Percentiles rank a stretch among this genome's conserved stretches.
Conservation (phyloP, 2,113 vertebrate species). For the Chitala chitala region DNA sequence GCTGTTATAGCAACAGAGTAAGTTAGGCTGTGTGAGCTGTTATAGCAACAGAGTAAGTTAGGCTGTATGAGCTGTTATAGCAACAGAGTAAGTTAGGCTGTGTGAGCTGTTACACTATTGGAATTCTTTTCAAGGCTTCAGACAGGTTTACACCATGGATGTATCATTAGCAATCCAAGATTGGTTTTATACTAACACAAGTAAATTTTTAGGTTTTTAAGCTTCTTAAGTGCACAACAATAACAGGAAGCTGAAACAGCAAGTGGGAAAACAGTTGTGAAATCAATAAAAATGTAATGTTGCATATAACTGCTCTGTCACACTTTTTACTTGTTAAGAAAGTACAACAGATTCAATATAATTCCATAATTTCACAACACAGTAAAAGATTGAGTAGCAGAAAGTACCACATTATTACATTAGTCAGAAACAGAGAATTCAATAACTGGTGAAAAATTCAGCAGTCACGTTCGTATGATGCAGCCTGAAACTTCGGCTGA, state of each 20-base stretch:
- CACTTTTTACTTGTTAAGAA: conserved; percentile 1
- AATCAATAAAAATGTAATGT: too few species aligned
- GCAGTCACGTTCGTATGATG: too few species aligned
- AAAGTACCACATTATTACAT: too few species aligned
- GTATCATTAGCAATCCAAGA: not conserved
- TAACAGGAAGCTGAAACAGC: too few species aligned
- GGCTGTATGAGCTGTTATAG: conserved; percentile 30
- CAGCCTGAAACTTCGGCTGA: too few species aligned
- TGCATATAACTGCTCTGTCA: too few species aligned
- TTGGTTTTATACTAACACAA: too few species aligned
- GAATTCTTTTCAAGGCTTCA: not conserved
- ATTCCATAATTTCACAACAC: conserved; percentile 29
- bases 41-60: conserved; percentile 31
- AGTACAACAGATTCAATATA: conserved; percentile 30
- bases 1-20: too few species aligned
- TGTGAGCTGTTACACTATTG: not conserved
- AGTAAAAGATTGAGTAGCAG: conserved; percentile 42
- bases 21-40: conserved; percentile 63
- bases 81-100: not conserved
- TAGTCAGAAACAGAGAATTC: conserved; percentile 42
- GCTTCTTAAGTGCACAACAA: too few species aligned
- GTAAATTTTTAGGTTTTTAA: too few species aligned
- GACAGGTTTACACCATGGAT: not conserved
- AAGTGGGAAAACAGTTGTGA: too few species aligned
- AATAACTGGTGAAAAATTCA: conserved; percentile 39